phyloP scores from a whole-genome alignment of 2,113 vertebrate genomes.

The Alethe castanea region DNA sequence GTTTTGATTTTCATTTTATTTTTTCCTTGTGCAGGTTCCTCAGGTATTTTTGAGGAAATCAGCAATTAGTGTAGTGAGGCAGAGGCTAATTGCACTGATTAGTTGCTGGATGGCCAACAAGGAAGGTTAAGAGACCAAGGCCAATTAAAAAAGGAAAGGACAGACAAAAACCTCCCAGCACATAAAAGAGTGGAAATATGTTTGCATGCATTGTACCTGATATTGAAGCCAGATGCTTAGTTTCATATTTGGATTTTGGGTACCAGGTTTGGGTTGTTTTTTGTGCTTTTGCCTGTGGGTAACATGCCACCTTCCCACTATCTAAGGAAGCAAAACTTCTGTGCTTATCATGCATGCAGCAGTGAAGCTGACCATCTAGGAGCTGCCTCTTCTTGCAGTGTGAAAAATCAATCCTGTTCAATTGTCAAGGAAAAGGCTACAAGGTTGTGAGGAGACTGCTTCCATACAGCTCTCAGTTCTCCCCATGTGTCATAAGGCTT shows the following conservation, averaged over 20 bases:
- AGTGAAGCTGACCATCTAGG: background rate
- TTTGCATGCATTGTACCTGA: background rate
- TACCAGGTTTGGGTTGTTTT: background rate
- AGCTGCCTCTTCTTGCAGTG: background rate
- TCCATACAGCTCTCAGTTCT: background rate
- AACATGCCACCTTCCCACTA: background rate
- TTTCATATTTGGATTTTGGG: background rate
- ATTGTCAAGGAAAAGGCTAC: background rate
- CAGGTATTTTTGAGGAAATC: background rate
- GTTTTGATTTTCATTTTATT: background rate
- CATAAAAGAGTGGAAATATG: background rate
- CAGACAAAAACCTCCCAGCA: background rate
- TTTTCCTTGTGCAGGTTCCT: background rate
- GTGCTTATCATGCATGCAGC: background rate
- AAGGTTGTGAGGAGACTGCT: background rate
- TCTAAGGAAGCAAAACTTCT: background rate
- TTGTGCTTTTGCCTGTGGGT: background rate
- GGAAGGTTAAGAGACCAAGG: background rate
- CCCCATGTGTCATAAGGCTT: rapidly evolving
- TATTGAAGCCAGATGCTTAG: background rate
- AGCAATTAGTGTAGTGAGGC: background rate
- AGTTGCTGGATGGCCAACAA: background rate
- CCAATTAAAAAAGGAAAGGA: background rate
- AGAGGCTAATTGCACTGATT: background rate
- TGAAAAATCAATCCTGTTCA: background rate